A percentile compares a stretch with the other conserved stretches of the same genome.
These are phyloP conservation scores for Euzophera pinguis DNA, from an alignment of 2,888 invertebrate genomes.

Conservation along the genomic window DNA sequence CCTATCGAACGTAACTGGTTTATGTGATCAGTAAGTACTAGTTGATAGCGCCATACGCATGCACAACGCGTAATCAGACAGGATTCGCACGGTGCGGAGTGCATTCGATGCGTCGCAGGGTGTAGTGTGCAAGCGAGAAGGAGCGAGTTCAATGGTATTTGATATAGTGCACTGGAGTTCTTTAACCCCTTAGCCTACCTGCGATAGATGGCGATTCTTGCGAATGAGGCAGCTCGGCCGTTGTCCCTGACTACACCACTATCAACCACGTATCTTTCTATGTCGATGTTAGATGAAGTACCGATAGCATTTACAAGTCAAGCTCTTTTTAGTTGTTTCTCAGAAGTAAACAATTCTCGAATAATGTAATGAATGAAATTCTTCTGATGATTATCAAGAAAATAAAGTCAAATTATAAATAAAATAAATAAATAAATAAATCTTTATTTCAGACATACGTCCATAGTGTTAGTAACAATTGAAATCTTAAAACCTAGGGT, in stretches of 20 bases:
- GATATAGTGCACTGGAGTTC: slow-evolving; percentile 79
- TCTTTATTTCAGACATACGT: too few relatives aligned
- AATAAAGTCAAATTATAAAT: too few relatives aligned
- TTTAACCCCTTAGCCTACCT: slow-evolving; percentile 80
- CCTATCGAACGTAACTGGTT: slow-evolving; percentile 12
- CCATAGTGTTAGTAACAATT: too few relatives aligned
- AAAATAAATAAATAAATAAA: too few relatives aligned
- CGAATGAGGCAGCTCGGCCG: slow-evolving; percentile 77
- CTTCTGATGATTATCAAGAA: too few relatives aligned
- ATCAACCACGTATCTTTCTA: slow-evolving; percentile 74
- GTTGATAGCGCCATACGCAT: slow-evolving; percentile 71
- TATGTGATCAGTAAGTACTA: slow-evolving; percentile 40
- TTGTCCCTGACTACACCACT: slow-evolving; percentile 75
- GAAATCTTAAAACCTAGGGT: too few relatives aligned
- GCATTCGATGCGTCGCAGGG: slow-evolving; percentile 58
- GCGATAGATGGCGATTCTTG: slow-evolving; percentile 75
- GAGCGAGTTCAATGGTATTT: slow-evolving; percentile 78
- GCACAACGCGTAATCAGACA: slow-evolving; percentile 73
- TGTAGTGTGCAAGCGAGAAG: slow-evolving; percentile 64
- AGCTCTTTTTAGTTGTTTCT: too few relatives aligned
- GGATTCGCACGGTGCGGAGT: slow-evolving; percentile 72
- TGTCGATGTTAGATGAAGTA: slow-evolving; percentile 64
- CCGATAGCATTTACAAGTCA: slow-evolving; percentile 38
- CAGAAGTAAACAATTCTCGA: too few relatives aligned
- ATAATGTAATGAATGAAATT: too few relatives aligned